These are phyloP conservation scores for Rapana venosa DNA, from an alignment of 2,888 invertebrate species.

Conservation along the genomic window DNA sequence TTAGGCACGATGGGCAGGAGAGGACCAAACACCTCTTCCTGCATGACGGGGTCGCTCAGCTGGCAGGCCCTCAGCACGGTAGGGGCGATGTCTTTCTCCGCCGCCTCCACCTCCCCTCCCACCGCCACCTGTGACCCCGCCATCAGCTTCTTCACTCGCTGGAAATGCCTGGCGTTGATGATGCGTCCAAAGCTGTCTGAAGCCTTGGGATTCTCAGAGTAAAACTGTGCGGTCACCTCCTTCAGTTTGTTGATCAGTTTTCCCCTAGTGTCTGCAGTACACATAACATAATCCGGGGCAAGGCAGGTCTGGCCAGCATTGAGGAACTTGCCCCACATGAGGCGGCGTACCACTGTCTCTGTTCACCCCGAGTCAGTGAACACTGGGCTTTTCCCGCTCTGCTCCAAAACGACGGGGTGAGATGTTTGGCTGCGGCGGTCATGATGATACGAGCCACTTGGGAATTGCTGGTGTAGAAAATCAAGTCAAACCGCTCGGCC, in stretches of 20 bases:
- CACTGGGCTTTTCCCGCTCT: constrained; percentile 90
- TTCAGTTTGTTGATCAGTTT: constrained; percentile 78
- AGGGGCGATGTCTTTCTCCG: constrained; percentile 90
- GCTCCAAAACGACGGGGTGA: constrained; percentile 96
- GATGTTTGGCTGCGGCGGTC: constrained; percentile 91
- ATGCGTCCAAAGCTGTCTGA: constrained; percentile 93
- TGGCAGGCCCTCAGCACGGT: constrained; percentile 88
- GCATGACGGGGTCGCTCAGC: constrained; percentile 83
- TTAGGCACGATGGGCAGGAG: constrained; percentile 93
- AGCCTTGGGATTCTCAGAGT: constrained; percentile 87
- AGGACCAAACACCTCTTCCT: constrained; percentile 95
- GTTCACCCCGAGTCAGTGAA: constrained; percentile 90
- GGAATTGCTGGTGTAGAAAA: constrained; percentile 95
- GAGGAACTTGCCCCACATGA: constrained; percentile 96
- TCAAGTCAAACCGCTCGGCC: constrained; percentile 94
- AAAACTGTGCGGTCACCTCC: constrained; percentile 87
- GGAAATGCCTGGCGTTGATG: constrained; percentile 90
- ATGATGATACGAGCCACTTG: constrained; percentile 91
- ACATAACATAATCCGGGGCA: constrained; percentile 94
- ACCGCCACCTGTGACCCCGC: constrained; percentile 85
- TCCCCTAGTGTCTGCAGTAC: constrained; percentile 79
- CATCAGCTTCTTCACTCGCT: constrained; percentile 84
- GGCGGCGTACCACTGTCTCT: constrained; percentile 86
- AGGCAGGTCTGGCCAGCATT: constrained; percentile 97
- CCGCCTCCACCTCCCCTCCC: constrained; percentile 88